Percentiles rank a stretch among this genome's conserved stretches.
These are phyloP conservation scores for Borostomias antarcticus DNA, from an alignment of 2,797 vertebrate genomes.

Conservation along the genomic window DNA sequence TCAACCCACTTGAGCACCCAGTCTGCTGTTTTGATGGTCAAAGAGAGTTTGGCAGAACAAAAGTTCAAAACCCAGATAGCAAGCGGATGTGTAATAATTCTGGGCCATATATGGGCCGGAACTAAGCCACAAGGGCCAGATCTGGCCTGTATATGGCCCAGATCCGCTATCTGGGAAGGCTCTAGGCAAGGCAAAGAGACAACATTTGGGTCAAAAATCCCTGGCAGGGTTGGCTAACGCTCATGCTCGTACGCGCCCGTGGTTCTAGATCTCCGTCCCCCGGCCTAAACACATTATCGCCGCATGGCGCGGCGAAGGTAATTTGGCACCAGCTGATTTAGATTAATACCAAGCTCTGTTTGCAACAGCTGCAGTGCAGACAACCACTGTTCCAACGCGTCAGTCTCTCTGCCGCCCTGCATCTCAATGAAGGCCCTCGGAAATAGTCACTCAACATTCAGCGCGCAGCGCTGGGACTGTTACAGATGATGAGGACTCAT, in stretches of 20 bases:
- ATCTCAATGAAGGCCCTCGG: slow-evolving; percentile 41
- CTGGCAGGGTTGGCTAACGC: background rate
- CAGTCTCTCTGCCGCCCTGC: slow-evolving; percentile 28
- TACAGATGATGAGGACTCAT: slow-evolving; percentile 27
- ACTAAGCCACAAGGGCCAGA: no score
- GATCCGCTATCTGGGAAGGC: no score
- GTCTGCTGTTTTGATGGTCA: no score
- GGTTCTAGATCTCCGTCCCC: slow-evolving; percentile 28
- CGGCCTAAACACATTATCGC: slow-evolving; percentile 37
- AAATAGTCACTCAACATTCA: slow-evolving; percentile 46
- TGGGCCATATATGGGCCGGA: no score
- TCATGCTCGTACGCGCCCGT: slow-evolving; percentile 10
- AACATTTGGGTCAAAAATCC: background rate
- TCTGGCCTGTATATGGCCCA: no score
- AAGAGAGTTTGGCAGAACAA: no score
- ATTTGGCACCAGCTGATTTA: slow-evolving; percentile 49
- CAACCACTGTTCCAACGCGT: slow-evolving; percentile 29
- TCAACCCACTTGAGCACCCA: no score
- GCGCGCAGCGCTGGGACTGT: slow-evolving; percentile 11
- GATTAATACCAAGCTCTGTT: slow-evolving; percentile 39
- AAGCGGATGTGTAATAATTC: no score
- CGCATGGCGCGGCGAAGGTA: slow-evolving; percentile 22
- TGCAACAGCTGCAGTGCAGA: slow-evolving; percentile 35
- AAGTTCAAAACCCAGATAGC: no score
- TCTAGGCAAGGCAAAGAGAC: background rate